Evolutionary conservation across 2,888 invertebrate genomes (phyloP), one percentile per base, ranked within the genome.

Genomic region (Colostygia pectinataria): DNA sequence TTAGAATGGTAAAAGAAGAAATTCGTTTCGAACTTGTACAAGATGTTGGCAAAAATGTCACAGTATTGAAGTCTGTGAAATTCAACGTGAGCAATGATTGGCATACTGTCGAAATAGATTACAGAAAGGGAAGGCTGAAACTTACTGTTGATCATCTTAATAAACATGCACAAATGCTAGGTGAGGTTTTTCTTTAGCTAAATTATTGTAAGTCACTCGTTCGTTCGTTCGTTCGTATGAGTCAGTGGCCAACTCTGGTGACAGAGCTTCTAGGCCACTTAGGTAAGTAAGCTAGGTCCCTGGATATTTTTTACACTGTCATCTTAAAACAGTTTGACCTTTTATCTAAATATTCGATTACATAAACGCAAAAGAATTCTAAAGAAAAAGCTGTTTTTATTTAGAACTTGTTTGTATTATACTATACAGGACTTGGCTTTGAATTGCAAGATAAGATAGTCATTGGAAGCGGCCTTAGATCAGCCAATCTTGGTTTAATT

Each of bases 1-100:
- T 97, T 20, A 92, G 96, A 45, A 92, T 95, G 71, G 94, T 95
- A 6, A 95, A 95, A 75, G 96, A 96, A 76, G 96, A 96, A 83
- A 94, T 97, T 53, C 92, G 96, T 64, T 97, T 97, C 72, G 95
- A 96, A 80, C 83, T 97, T 39, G 93, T 94, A 24, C 93, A 95
- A 25, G 94, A 95, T 63, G 89, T 93, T 28, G 92, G 92, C 24
- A 95, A 95, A 65, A 96, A 96, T 70, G 91, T 94, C 1, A 96
- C 96, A 0, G 93, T 95, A 51, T 83, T 95, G 28, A 93, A 95
- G 33, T 94, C 94, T n/a, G 95, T 96, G 2, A 96, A 96, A 80
- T 96, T 95, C 74, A 95, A 95, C 61, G 92, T 92, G 5, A 93
- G 93, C 71, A 95, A 93, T 53, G 93, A 94, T 45, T 97, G 97